Conservation (phyloP, 1,140 invertebrate species). For the Drosophila ercepeae region DNA sequence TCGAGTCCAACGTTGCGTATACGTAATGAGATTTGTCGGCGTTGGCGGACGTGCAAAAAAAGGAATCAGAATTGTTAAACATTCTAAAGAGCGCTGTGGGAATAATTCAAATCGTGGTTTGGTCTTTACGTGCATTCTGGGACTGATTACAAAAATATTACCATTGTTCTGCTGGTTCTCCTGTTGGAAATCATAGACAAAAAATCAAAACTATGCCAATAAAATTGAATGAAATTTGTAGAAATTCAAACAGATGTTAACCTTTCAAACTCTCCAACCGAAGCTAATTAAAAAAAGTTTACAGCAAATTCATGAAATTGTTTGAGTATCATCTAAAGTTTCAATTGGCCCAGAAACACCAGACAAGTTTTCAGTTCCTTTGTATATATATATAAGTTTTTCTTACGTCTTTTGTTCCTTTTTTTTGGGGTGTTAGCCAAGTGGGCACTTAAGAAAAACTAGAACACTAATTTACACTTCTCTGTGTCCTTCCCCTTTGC, state of each 20-base stretch:
- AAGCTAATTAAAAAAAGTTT: conserved; percentile 62
- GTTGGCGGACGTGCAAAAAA: conserved; percentile 11
- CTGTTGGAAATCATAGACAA: background rate
- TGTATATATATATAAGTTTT: background rate
- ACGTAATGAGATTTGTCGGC: conserved; percentile 56
- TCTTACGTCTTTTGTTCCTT: background rate
- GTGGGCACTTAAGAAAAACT: conserved; percentile 47
- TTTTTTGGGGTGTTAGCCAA: conserved; percentile 50
- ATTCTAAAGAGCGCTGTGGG: conserved; percentile 45
- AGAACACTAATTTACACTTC: conserved; percentile 30
- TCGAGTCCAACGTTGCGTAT: conserved; percentile 52
- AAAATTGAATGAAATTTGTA: conserved; percentile 1
- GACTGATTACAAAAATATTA: conserved; percentile 28
- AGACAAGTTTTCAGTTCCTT: conserved; percentile 12
- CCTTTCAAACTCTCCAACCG: background rate
- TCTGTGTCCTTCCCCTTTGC: background rate
- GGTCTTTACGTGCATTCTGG: conserved; percentile 37
- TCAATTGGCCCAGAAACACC: conserved; percentile 31
- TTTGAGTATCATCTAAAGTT: conserved; percentile 52
- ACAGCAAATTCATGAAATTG: conserved; percentile 29
- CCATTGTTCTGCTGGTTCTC: conserved; percentile 5
- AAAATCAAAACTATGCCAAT: conserved; percentile 13
- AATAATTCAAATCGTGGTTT: conserved; percentile 49
- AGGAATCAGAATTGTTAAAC: conserved; percentile 13
- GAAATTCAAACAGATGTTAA: background rate